A percentile compares a stretch with the other conserved stretches of the same genome.
These are phyloP conservation scores for Tretioscincus oriximinensis DNA, from an alignment of 2,113 vertebrate species.

Conservation along the genomic window DNA sequence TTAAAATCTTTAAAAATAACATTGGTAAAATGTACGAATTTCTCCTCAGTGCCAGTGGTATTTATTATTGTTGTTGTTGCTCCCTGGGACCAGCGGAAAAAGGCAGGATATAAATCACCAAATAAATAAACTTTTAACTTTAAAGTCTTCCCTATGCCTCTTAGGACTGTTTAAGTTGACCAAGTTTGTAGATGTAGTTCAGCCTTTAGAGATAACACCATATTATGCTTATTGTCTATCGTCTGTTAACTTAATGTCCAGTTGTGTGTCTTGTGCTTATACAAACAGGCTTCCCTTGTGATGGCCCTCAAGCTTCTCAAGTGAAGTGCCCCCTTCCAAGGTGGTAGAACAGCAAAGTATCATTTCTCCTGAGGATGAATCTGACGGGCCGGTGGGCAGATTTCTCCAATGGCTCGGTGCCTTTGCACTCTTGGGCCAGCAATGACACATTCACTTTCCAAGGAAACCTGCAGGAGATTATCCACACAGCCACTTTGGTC, in stretches of 20 bases:
- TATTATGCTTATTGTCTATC: background rate
- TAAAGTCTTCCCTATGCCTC: background rate
- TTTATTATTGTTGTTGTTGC: too few species aligned
- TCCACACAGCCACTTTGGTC: slow-evolving; percentile 84
- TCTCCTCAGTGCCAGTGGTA: too few species aligned
- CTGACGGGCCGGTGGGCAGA: slow-evolving; percentile 62
- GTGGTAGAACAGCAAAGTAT: slow-evolving; percentile 7
- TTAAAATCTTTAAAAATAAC: too few species aligned
- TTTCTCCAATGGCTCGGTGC: slow-evolving; percentile 3
- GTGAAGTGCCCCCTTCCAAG: slow-evolving; percentile 36
- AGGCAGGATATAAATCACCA: background rate
- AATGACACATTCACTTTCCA: slow-evolving; percentile 55
- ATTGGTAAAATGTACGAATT: too few species aligned
- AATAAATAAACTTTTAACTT: background rate
- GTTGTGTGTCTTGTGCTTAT: slow-evolving; percentile 25
- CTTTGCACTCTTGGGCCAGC: slow-evolving; percentile 41
- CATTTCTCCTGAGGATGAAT: slow-evolving; percentile 79
- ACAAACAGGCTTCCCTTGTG: slow-evolving; percentile 40
- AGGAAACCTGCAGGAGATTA: slow-evolving; percentile 72
- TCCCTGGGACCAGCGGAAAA: too few species aligned
- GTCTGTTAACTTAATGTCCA: slow-evolving; percentile 37
- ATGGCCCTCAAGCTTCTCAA: slow-evolving; percentile 37
- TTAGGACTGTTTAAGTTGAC: background rate
- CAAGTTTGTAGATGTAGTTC: background rate
- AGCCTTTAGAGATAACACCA: background rate